Evolutionary conservation across 2,888 invertebrate genomes (phyloP).

Genomic region (Urechis unicinctus): DNA sequence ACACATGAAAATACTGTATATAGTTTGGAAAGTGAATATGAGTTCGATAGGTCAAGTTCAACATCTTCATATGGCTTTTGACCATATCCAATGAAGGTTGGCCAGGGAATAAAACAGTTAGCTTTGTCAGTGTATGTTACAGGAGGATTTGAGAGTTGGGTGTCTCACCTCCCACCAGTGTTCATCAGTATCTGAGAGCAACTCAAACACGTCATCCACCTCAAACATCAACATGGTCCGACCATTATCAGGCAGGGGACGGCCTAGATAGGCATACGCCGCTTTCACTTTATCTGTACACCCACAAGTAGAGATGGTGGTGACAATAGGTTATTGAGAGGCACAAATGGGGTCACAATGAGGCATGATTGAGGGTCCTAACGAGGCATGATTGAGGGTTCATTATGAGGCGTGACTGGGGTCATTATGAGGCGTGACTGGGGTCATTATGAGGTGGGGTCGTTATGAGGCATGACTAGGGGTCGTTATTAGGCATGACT

Average conservation of each 20-base stretch:
- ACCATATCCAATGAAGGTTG: too few species aligned
- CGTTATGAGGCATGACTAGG: too few species aligned
- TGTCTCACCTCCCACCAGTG: constrained; percentile 46
- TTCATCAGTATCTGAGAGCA: constrained; percentile 34
- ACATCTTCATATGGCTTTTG: too few species aligned
- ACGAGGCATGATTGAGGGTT: background rate
- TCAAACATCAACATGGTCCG: constrained; percentile 28
- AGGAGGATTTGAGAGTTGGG: background rate
- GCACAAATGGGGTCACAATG: background rate
- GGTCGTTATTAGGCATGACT: too few species aligned
- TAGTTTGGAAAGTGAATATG: too few species aligned
- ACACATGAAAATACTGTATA: too few species aligned
- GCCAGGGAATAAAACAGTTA: background rate
- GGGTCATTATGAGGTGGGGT: too few species aligned
- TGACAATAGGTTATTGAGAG: background rate
- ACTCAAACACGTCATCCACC: constrained; percentile 40
- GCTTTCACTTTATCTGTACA: constrained; percentile 15
- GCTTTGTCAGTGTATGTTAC: too few species aligned
- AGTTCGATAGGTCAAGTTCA: too few species aligned
- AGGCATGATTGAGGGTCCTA: background rate
- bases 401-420: too few species aligned
- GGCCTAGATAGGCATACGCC: constrained; percentile 17
- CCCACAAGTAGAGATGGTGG: background rate
- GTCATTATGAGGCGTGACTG: too few species aligned
- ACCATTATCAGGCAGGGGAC: constrained; percentile 26